Base-by-base conservation (phyloP, 1,140 invertebrate genomes). In the Episyrphus balteatus region DNA sequence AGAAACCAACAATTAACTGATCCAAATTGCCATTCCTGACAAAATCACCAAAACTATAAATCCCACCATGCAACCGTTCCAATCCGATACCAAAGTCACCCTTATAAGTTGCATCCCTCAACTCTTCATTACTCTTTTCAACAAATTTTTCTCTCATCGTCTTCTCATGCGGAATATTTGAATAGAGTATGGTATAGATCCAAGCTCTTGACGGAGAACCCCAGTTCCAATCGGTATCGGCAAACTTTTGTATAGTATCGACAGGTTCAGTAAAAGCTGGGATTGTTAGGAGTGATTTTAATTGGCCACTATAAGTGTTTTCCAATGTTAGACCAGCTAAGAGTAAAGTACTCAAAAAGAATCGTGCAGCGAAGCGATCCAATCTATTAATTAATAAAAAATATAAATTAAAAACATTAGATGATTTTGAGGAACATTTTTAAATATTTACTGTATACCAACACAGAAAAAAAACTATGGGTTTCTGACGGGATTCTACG, bases 251-350 rank as follows among this genome's bases (percentile, higher is more conserved):
- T 1, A 59, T 50, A 5, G 54, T 63, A 32, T 66, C 63, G 17
- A 66, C 56, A 1, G 59, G 61, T 1, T 54, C 55, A 1, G 46
- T 53, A 40, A 55, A 60, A 5, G 57, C 42, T 6, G 63, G 63
- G 7, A 66, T 51, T 0, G 63, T 66, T 6, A 66, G 46, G 48
- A 66, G 33, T 0, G 63, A 66, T 49, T 66, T 66, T 0, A 66
- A 37, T 36, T 66, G 59, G 2, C 62, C 62, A 37, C 61, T 62
- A 53, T 66, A 66, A 10, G 59, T 66, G 40, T 66, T 66, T 45
- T 66, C 63, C 50, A 66, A 47, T 0, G 61, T 66, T 3, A 66
- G 62, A 0, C 63, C 61, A 14, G 63, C 63, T 42, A 59, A 60
- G 1, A 66, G 41, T 14, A 66, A 38, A 5, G 56, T 54, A 13